Base-by-base conservation (phyloP, 2,888 invertebrate species). In the Mythimna loreyi region DNA sequence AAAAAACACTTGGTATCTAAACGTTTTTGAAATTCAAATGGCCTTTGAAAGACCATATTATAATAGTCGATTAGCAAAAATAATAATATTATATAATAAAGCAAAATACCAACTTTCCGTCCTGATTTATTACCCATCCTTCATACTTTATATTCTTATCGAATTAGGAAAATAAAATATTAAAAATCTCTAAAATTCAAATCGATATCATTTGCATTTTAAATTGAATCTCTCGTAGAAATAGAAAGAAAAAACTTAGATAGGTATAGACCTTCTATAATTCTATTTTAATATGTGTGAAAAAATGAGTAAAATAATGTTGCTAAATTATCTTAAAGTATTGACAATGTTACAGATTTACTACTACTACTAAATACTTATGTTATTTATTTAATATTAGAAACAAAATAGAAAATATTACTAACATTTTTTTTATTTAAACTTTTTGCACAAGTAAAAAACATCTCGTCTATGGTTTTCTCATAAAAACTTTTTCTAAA, bases 201-300 rank as follows among this genome's bases (percentile, higher is more conserved):
- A 72, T 74, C 21, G 28, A 8, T 33, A 28, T 43, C 6, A 81
- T 83, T 83, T 66, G 61, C 80, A 81, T 83, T 68, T 74, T 67
- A 79, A 81, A 77, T 83, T 64, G 58, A 69, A 55, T 61, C 9
- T 58, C 8, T 52, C n/a, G 33, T 33, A 52, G 59, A 80, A 61
- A 67, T 57, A 62, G 23, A 52, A 55, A 62, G 62, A 19, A 9
- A 11, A 45, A 19, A 43, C 0, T 16, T 43, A 43, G 33, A 11
- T 33, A 33, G 9, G 4, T 43, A 43, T 19, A 7, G 19, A 43
- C 6, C 19, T 45, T n/a, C 43, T 8, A 45, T 40, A 36, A 11
- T 30, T 40, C 23, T 55, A 25, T 53, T 45, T 23, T 28, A 13
- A 8, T 45, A 7, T 33, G 13, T 19, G 28, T 36, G 16, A 5